Conservation (phyloP, 2,888 invertebrate species). For the Parasteatoda lunata region DNA sequence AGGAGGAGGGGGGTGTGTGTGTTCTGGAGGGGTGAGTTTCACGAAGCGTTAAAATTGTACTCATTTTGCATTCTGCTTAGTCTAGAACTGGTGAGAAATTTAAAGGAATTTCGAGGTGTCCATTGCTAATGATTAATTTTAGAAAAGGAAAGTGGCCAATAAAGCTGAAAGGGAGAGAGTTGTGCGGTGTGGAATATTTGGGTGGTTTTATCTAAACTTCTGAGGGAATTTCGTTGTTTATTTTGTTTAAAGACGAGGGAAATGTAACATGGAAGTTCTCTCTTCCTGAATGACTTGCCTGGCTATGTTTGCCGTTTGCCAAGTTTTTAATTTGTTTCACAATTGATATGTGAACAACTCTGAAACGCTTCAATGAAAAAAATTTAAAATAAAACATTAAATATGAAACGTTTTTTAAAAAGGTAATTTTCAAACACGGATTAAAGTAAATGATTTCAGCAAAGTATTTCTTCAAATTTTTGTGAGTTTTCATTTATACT, state of each 20-base stretch:
- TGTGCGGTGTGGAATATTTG: not conserved
- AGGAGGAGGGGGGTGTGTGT: conserved; percentile 1
- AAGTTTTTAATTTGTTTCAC: no score
- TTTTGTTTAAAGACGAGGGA: conserved; percentile 1
- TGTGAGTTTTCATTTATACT: no score
- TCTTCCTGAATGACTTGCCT: no score
- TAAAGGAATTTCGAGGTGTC: conserved; percentile 2
- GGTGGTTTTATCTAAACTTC: not conserved
- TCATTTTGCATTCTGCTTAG: conserved; percentile 4
- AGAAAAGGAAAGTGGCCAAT: not conserved
- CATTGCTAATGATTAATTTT: not conserved
- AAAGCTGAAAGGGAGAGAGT: not conserved
- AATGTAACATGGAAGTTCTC: no score
- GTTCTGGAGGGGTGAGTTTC: conserved; percentile 8
- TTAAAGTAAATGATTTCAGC: no score
- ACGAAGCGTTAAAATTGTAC: conserved; percentile 24
- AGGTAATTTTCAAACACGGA: no score
- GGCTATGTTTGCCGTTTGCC: no score
- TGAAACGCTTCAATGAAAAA: no score
- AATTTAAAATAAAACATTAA: no score
- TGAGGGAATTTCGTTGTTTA: not conserved
- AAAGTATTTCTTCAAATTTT: no score
- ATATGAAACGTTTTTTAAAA: no score
- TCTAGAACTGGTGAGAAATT: not conserved
- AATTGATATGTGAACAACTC: no score